These are phyloP conservation scores for Tenthredo amoena DNA, from an alignment of 2,888 invertebrate genomes.

Conservation along the genomic window DNA sequence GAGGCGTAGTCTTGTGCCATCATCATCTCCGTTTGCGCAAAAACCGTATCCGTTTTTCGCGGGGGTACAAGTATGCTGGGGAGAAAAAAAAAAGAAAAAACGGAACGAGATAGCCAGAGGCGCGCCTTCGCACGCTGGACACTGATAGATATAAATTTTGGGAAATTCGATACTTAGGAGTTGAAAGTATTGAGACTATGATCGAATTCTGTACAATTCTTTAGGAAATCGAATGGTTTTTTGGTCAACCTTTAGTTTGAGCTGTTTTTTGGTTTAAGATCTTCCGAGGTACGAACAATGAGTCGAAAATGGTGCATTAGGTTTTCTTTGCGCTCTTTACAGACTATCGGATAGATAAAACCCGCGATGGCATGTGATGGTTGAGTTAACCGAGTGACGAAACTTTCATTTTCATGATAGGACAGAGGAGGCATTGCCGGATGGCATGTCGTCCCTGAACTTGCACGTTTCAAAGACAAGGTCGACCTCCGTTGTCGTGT, in stretches of 20 bases:
- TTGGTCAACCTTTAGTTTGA: background rate
- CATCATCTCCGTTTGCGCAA: slow-evolving; percentile 25
- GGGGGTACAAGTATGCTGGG: slow-evolving; percentile 9
- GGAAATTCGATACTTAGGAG: background rate
- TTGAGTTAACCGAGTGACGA: slow-evolving; percentile 38
- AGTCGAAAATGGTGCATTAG: background rate
- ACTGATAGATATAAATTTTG: background rate
- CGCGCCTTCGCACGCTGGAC: background rate
- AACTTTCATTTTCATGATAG: slow-evolving; percentile 33
- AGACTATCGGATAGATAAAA: background rate
- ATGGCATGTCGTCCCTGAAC: slow-evolving; percentile 45
- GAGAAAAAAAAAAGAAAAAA: background rate
- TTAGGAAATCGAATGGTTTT: background rate
- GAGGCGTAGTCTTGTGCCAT: background rate
- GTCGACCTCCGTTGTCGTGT: slow-evolving; percentile 44
- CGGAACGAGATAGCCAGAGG: background rate
- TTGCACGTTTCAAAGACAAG: slow-evolving; percentile 47
- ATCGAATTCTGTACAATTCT: background rate
- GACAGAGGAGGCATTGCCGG: background rate
- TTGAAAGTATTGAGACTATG: background rate
- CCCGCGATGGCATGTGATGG: slow-evolving; percentile 13
- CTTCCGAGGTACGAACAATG: background rate
- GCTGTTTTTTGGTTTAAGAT: background rate
- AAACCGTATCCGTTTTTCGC: slow-evolving; percentile 47
- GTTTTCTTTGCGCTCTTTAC: background rate